Evolutionary conservation across 2,113 vertebrate species (phyloP), one percentile per base, ranked within the genome.

Genomic region (Aegotheles bennettii): DNA sequence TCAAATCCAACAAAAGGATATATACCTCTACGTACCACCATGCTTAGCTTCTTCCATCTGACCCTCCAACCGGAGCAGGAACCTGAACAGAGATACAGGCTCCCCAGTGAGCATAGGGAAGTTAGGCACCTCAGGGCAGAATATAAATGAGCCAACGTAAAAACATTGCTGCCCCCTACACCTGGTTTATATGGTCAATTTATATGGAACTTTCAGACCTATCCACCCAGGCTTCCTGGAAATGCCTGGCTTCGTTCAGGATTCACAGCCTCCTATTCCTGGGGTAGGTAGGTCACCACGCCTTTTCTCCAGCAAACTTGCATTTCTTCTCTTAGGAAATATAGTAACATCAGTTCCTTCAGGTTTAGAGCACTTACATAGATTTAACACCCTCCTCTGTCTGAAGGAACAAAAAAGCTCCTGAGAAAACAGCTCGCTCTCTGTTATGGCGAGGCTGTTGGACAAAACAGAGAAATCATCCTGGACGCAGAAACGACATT

Each of bases 401-500:
- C 29, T 40, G 26, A 70, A 81, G 59, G 45, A 89, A 77, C 16
- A 10, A 43, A 80, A 70, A 87, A 77, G 36, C 13, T 86, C 16
- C 47, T 12, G 48, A 15, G 31, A 17, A 31, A 68, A 87, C 42
- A 57, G 11, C 12, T 2, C 24, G 3, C 10, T 9, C 28, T 51
- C 26, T 54, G 24, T 36, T 53, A 53, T 0, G 23, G 69, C 0
- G 1, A 69, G 5, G 7, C 19, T 57, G 21, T 23, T 53, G 28
- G 31, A 77, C 23, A 76, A 83, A 50, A 75, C 23, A 43, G 64
- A 84, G 40, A 42, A 57, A 63, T 23, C 21, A 25, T 15, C 24
- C 31, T 56, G n/a, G n/a, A 42, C 45, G 48, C 84, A 71, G 78
- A 75, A 94, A 54, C 17, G 38, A 6, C 38, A 31, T 25, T 38